phyloP scores from a whole-genome alignment of 2,888 invertebrate genomes.

The Lamellibrachia satsuma region DNA sequence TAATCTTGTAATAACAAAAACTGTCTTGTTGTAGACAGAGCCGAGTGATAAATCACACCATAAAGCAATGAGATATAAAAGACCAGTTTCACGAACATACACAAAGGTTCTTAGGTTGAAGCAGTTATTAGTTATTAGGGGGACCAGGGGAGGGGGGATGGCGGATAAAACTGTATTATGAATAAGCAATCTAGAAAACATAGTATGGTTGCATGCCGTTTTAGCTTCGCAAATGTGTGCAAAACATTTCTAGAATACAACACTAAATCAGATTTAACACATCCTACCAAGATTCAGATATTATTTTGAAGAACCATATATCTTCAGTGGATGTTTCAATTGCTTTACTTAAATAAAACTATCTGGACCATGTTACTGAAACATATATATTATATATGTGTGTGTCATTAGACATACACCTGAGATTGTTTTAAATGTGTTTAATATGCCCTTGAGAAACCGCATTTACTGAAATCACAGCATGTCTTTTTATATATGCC shows the following conservation, averaged over 20 bases:
- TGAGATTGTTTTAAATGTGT: not conserved
- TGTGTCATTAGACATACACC: not conserved
- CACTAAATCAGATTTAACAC: not conserved
- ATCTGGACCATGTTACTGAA: not conserved
- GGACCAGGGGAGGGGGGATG: not conserved
- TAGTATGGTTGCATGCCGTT: not conserved
- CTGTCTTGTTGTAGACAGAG: not conserved
- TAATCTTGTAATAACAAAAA: constrained; percentile 3
- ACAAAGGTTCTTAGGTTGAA: not conserved
- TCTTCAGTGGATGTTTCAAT: not conserved
- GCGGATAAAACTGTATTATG: not conserved
- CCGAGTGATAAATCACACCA: no score
- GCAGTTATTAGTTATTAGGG: not conserved
- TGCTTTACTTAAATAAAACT: not conserved
- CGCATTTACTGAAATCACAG: not conserved
- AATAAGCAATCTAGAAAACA: not conserved
- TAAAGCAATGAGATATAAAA: not conserved
- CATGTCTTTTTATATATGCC: not conserved
- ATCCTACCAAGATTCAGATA: not conserved
- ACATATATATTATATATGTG: not conserved
- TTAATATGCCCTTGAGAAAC: not conserved
- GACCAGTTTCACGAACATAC: not conserved
- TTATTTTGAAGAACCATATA: not conserved
- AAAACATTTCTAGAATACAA: not conserved
- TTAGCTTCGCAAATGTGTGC: not conserved